Conservation (phyloP, 2,797 vertebrate genomes). For the Rhinichthys osculus region DNA sequence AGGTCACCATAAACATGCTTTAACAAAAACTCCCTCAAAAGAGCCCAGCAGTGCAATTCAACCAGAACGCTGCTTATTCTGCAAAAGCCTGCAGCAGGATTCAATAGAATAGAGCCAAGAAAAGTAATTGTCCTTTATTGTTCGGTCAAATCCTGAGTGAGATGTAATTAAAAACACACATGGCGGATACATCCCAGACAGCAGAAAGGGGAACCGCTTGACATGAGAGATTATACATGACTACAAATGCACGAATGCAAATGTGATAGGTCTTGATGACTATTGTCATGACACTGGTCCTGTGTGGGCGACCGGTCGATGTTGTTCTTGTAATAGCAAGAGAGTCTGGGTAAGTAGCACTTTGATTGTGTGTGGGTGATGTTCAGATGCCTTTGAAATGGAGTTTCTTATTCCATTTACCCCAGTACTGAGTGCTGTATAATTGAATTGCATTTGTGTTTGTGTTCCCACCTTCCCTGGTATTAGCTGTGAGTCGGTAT, state of each 20-base stretch:
- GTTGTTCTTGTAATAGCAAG: conserved; percentile 26
- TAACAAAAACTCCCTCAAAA: conserved; percentile 21
- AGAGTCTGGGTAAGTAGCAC: conserved; percentile 4
- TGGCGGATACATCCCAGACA: not conserved
- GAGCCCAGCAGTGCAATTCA: conserved; percentile 17
- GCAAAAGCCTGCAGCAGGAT: conserved; percentile 25
- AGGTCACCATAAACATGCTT: conserved; percentile 16
- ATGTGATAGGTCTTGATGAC: conserved; percentile 37
- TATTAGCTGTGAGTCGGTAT: conserved; percentile 52
- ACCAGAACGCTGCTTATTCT: conserved; percentile 37
- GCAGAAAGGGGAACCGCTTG: not conserved
- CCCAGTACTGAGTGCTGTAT: conserved; percentile 20
- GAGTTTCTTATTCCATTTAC: conserved; percentile 25
- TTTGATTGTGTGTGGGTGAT: conserved; percentile 43
- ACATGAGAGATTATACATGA: conserved; percentile 26
- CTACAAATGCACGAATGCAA: conserved; percentile 28
- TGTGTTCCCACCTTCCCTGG: not conserved
- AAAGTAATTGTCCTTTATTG: conserved; percentile 37
- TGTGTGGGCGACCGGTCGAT: conserved; percentile 29
- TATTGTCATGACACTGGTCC: conserved; percentile 58
- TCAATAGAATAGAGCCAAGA: conserved; percentile 4
- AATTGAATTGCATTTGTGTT: conserved; percentile 40
- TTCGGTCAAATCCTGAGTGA: conserved; percentile 38
- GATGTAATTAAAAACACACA: conserved; percentile 38
- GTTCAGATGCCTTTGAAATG: conserved; percentile 16